Conservation (phyloP, 1,140 invertebrate genomes). For the Drosophila kanapiae region DNA sequence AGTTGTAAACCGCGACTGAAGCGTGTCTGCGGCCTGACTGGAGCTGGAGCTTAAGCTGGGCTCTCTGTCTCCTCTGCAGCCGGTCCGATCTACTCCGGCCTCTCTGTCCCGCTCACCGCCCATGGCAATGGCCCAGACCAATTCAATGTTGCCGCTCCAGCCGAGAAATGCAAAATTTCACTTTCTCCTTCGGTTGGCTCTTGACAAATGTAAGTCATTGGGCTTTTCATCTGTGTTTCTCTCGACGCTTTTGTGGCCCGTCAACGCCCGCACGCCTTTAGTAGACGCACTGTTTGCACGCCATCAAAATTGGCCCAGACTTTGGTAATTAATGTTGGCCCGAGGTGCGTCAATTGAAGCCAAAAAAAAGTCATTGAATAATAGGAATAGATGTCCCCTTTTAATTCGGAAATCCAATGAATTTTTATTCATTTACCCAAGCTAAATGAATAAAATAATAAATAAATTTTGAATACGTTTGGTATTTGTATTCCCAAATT, state of each 20-base stretch:
- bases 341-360: constrained; percentile 6
- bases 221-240: constrained; percentile 50
- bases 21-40: constrained; percentile 15
- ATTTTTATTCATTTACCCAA: neutral
- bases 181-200: constrained; percentile 77
- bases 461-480: neutral
- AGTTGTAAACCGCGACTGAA: constrained; percentile 51
- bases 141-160: constrained; percentile 31
- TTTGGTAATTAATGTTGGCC: constrained; percentile 31
- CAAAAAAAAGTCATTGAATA: constrained; percentile 14
- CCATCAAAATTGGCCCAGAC: constrained; percentile 32
- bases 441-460: too few relatives aligned
- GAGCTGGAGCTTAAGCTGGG: constrained; percentile 20
- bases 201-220: constrained; percentile 77
- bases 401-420: too few relatives aligned
- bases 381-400: neutral
- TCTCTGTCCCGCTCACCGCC: constrained; percentile 31
- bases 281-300: constrained; percentile 37
- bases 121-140: constrained; percentile 47
- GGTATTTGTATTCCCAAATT: neutral
- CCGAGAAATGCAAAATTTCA: constrained; percentile 81
- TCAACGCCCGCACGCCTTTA: constrained; percentile 18
- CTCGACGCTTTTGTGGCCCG: constrained; percentile 45
- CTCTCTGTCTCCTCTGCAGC: constrained; percentile 23
- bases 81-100: constrained; percentile 25